These are phyloP conservation scores for Xenopus borealis DNA, from an alignment of 2,113 vertebrate species.

Conservation along the genomic window DNA sequence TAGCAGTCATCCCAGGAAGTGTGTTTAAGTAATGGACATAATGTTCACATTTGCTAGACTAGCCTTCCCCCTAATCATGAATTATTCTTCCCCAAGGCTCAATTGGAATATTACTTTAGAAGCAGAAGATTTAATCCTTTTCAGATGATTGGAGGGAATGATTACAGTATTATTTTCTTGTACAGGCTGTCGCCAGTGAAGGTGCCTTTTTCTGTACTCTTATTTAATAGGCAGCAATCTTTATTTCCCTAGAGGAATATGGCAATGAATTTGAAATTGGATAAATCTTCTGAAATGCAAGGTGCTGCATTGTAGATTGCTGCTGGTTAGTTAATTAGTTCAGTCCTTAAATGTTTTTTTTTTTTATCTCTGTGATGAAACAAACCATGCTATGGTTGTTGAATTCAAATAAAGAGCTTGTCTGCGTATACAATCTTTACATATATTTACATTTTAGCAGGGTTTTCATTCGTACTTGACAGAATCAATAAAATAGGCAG, in stretches of 20 bases:
- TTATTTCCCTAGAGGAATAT: conserved; percentile 80
- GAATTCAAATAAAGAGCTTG: conserved; percentile 45
- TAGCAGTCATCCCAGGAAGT: conserved; percentile 87
- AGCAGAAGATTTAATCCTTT: conserved; percentile 87
- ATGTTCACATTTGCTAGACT: conserved; percentile 86
- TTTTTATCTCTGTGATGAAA: conserved; percentile 62
- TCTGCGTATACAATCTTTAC: conserved; percentile 41
- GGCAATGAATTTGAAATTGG: conserved; percentile 76
- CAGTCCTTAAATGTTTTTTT: conserved; percentile 59
- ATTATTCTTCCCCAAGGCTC: conserved; percentile 88
- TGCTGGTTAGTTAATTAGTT: conserved; percentile 79
- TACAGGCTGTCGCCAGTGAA: conserved; percentile 79
- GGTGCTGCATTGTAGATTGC: conserved; percentile 70
- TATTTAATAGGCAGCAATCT: conserved; percentile 82
- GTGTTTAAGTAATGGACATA: conserved; percentile 88
- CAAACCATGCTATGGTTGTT: conserved; percentile 54
- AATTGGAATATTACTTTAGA: conserved; percentile 84
- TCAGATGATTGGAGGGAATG: conserved; percentile 89
- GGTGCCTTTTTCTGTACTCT: conserved; percentile 85
- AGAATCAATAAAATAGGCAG: conserved; percentile 52
- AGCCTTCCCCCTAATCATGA: conserved; percentile 84
- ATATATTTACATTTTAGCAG: conserved; percentile 19
- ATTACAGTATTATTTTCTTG: conserved; percentile 86
- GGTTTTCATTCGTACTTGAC: conserved; percentile 48
- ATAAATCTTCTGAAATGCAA: conserved; percentile 78